These are phyloP conservation scores for Microcebus murinus DNA, from an alignment of 2,113 vertebrate species.

Conservation along the genomic window DNA sequence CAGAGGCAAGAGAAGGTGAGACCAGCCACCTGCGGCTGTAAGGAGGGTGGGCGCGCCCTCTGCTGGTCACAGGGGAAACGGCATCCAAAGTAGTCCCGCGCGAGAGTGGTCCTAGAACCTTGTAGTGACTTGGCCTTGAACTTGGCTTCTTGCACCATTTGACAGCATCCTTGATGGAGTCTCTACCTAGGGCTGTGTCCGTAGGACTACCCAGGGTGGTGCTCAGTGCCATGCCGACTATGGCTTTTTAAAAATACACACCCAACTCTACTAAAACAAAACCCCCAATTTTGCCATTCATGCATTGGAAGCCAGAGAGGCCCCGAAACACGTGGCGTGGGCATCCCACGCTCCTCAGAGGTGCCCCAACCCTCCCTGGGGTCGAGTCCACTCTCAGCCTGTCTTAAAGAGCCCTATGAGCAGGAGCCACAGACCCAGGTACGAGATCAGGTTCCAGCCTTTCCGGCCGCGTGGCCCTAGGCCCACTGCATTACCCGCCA, in stretches of 20 bases:
- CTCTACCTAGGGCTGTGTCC: background rate
- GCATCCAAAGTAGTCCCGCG: background rate
- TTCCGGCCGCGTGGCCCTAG: background rate
- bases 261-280: background rate
- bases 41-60: constrained; percentile 42
- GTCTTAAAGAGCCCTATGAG: background rate
- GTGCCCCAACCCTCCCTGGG: background rate
- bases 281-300: background rate
- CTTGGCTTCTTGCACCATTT: background rate
- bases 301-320: too few relatives aligned
- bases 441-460: accelerated
- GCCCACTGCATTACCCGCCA: accelerated
- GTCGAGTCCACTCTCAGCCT: background rate
- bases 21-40: background rate
- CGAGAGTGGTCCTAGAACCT: accelerated
- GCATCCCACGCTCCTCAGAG: background rate
- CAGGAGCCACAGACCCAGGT: background rate
- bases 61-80: background rate
- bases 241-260: background rate
- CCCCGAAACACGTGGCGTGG: background rate
- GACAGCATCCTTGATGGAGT: background rate
- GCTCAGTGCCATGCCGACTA: background rate
- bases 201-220: background rate
- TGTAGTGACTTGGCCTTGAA: background rate
- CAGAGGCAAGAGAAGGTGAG: background rate